These are phyloP conservation scores for Andricus grossulariae DNA, from an alignment of 1,140 invertebrate species.

Conservation along the genomic window DNA sequence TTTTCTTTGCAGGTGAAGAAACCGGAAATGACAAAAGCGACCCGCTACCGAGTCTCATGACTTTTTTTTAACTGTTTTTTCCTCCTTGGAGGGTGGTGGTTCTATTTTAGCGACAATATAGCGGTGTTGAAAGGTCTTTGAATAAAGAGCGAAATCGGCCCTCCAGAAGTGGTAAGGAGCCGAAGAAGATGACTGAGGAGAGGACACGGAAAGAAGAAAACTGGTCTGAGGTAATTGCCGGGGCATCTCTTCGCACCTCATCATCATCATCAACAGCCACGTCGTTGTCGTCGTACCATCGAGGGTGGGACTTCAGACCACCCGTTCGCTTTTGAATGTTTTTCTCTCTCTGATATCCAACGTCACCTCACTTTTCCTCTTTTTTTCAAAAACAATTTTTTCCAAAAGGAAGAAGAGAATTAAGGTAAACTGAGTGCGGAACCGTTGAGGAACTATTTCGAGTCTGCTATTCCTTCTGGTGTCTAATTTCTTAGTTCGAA, in stretches of 20 bases:
- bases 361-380: constrained; percentile 41
- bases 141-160: constrained; percentile 12
- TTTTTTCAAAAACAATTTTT: neutral
- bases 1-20: too few species aligned
- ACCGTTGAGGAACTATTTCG: too few species aligned
- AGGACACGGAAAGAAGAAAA: constrained; percentile 51
- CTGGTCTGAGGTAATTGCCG: constrained; percentile 71
- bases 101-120: constrained; percentile 11
- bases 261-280: constrained; percentile 74
- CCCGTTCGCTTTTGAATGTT: constrained; percentile 47
- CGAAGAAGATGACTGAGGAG: constrained; percentile 41
- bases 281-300: constrained; percentile 66
- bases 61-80: neutral
- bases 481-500: too few species aligned
- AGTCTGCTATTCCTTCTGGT: too few species aligned
- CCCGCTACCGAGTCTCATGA: neutral
- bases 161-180: constrained; percentile 5
- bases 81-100: neutral
- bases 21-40: too few species aligned
- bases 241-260: constrained; percentile 76
- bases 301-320: constrained; percentile 56
- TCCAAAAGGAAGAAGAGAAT: neutral
- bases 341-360: constrained; percentile 40
- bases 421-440: too few species aligned
- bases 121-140: constrained; percentile 17